A percentile compares a stretch with the other conserved stretches of the same genome.
These are phyloP conservation scores for Carapus acus DNA, from an alignment of 2,797 vertebrate species.

Conservation along the genomic window DNA sequence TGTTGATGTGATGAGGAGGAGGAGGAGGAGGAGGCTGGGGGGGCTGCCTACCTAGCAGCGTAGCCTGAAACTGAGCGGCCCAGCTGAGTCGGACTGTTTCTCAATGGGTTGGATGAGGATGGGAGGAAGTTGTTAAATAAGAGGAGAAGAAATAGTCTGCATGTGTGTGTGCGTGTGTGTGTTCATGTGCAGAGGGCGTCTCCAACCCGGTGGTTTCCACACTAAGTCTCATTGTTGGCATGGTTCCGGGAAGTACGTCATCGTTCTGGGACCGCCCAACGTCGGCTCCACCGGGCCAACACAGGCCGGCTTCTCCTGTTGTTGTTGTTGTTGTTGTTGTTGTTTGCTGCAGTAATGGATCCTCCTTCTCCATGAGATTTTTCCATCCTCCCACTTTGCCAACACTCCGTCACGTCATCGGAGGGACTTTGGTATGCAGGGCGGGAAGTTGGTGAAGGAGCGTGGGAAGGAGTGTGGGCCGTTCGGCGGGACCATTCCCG, in stretches of 20 bases:
- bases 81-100: conserved; percentile 40
- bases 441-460: conserved; percentile 11
- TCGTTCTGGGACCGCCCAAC: conserved; percentile 15
- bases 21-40: no score
- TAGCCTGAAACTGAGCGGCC: conserved; percentile 39
- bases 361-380: conserved; percentile 32
- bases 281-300: conserved; percentile 23
- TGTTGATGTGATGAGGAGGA: conserved; percentile 1
- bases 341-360: conserved; percentile 45
- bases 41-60: no score
- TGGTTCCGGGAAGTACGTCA: conserved; percentile 16
- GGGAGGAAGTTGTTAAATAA: conserved; percentile 43
- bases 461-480: conserved; percentile 17
- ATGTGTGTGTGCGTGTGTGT: conserved; percentile 15
- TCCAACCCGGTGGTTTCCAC: conserved; percentile 34
- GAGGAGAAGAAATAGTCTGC: conserved; percentile 3
- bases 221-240: conserved; percentile 33
- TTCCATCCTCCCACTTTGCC: conserved; percentile 37
- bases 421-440: conserved; percentile 35
- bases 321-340: conserved; percentile 46
- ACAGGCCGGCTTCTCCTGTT: conserved; percentile 36
- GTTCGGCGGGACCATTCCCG: conserved; percentile 19
- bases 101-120: conserved; percentile 29
- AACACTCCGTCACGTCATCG: conserved; percentile 29
- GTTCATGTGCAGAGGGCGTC: conserved; percentile 10